These are phyloP conservation scores for Tenthredo mesomela DNA, from an alignment of 2,888 invertebrate species.

Conservation along the genomic window DNA sequence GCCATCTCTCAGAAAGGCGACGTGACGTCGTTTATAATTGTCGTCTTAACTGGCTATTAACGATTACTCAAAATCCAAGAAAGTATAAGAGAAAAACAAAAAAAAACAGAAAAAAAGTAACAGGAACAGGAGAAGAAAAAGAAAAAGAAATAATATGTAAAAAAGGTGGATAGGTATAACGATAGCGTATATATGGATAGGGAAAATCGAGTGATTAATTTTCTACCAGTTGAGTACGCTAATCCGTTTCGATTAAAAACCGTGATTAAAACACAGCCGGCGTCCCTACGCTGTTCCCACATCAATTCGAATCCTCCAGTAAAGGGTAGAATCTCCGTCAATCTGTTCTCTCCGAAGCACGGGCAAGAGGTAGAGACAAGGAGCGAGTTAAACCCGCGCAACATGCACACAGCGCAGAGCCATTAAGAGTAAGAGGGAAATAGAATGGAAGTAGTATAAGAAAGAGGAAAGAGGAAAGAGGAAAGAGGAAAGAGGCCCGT, in stretches of 20 bases:
- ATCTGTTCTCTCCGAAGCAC: conserved; percentile 58
- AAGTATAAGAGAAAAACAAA: neutral
- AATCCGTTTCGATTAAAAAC: conserved; percentile 46
- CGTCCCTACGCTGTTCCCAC: conserved; percentile 61
- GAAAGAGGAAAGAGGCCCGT: conserved; percentile 59
- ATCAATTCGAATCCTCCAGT: conserved; percentile 62
- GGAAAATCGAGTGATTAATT: conserved; percentile 44
- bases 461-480: conserved; percentile 53
- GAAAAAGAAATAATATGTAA: neutral
- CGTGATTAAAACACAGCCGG: conserved; percentile 35
- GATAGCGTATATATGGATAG: neutral
- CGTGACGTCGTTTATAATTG: conserved; percentile 46
- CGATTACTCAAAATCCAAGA: conserved; percentile 44
- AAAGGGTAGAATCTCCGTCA: conserved; percentile 59
- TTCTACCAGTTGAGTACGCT: conserved; percentile 12
- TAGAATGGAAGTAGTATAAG: neutral
- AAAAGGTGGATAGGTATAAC: neutral
- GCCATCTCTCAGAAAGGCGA: conserved; percentile 47
- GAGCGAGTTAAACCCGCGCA: conserved; percentile 26
- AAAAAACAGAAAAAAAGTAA: neutral
- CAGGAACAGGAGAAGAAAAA: neutral
- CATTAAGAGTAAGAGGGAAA: conserved; percentile 15
- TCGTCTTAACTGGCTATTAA: conserved; percentile 45
- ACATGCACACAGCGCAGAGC: conserved; percentile 1
- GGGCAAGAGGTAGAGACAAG: neutral